Conservation (phyloP, 2,888 invertebrate species). For the Tuberolachnus salignus region DNA sequence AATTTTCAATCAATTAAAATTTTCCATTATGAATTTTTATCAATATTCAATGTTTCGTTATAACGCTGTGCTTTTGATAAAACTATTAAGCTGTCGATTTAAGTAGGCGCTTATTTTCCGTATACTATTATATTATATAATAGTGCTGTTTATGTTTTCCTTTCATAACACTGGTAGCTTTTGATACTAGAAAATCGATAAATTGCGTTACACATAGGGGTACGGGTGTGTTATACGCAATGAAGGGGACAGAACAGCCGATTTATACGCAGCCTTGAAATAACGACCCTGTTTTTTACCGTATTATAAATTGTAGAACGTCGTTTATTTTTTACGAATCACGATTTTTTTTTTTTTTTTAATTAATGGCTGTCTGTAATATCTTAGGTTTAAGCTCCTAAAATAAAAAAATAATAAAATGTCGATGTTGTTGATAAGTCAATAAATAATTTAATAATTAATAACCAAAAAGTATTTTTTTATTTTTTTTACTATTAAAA, state of each 20-base stretch:
- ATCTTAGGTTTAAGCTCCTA: too few relatives aligned
- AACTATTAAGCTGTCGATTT: too few relatives aligned
- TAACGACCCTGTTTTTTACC: neutral
- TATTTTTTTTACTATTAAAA: neutral
- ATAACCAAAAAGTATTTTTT: too few relatives aligned
- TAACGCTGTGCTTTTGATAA: too few relatives aligned
- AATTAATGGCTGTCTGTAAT: too few relatives aligned
- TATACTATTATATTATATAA: neutral
- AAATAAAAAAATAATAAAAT: too few relatives aligned
- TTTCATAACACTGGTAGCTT: neutral
- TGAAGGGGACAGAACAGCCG: neutral
- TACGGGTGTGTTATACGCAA: neutral
- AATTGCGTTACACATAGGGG: neutral
- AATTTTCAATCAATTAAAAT: too few relatives aligned
- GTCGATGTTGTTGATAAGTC: too few relatives aligned
- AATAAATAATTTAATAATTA: too few relatives aligned
- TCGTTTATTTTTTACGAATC: neutral
- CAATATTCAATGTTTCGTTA: too few relatives aligned
- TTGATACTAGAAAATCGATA: slow-evolving; percentile 11
- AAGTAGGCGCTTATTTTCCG: neutral
- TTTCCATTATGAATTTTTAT: too few relatives aligned
- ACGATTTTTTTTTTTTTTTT: too few relatives aligned
- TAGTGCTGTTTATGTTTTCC: neutral
- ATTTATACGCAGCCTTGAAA: slow-evolving; percentile 6
- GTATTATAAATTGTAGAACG: neutral